Base-by-base conservation (phyloP, 2,113 vertebrate species). In the Castor canadensis region DNA sequence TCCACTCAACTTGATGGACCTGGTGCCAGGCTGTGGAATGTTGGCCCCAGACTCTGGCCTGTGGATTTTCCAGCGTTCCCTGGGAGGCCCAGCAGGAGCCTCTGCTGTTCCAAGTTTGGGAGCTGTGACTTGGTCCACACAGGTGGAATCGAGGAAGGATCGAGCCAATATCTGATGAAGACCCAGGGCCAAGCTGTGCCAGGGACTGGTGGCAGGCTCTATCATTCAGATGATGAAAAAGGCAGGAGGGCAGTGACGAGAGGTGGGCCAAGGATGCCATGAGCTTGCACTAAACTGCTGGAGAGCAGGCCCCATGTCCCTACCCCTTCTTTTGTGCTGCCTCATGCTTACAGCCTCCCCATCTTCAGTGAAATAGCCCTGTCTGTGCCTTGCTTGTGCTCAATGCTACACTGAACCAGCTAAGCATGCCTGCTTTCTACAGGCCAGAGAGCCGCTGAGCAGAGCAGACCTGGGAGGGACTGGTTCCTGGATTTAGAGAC, bases 1-100 rank as follows among this genome's bases (percentile, higher is more conserved):
- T 69, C 84, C 49, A 66, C 82, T 56, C 52, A 26, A 40, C 56
- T 4, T 17, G 56, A 71, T 87, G 1, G 0, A 11, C 87, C 58
- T 0, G 22, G 47, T 10, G 75, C 67, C 82, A 60, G 76, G 94
- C 94, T 91, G 9, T 81, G 96, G 96, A 91, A 97, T 96, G 94
- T 64, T 79, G 89, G 96, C 91, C 69, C 58, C 0, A 4, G 67
- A 47, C 32, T 30, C 13, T 0, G 6, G 95, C 62, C 38, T 92
- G 60, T 73, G 72, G 91, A 64, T 87, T 83, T 69, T 56, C 93
- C 52, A 28, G 13, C 0, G 13, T 80, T 85, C 45, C 75, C 90
- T 16, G 45, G 92, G 76, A 80, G 52, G 91, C 84, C 92, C 81
- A 28, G 80, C 80, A 0, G 40, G 93, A 60, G 54, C 3, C 76